Conservation (phyloP, 2,888 invertebrate species). For the Ceriagrion tenellum region DNA sequence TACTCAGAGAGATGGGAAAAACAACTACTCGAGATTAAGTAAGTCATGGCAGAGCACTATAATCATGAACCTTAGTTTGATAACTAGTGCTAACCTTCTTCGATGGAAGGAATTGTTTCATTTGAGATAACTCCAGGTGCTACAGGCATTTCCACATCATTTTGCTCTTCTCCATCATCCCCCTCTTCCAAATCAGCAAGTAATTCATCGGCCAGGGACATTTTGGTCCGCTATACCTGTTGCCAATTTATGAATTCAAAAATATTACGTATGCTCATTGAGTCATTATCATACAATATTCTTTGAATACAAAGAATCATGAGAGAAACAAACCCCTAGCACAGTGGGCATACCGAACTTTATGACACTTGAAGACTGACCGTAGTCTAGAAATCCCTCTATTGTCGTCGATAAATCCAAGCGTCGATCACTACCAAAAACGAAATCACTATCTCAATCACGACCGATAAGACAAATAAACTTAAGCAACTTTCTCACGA, state of each 20-base stretch:
- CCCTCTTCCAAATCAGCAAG: constrained; percentile 97
- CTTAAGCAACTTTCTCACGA: too few relatives aligned
- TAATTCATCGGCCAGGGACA: constrained; percentile 99
- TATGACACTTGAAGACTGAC: too few relatives aligned
- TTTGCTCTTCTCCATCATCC: constrained; percentile 81
- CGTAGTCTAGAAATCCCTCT: too few relatives aligned
- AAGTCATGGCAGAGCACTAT: neutral
- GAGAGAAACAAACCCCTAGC: too few relatives aligned
- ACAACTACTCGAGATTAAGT: neutral
- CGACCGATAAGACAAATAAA: too few relatives aligned
- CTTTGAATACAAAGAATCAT: neutral
- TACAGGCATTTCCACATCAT: constrained; percentile 77
- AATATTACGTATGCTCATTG: neutral
- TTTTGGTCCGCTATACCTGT: constrained; percentile 77
- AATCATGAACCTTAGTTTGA: neutral
- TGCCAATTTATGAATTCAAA: neutral
- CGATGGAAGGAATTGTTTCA: constrained; percentile 74
- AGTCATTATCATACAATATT: neutral
- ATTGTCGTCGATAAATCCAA: too few relatives aligned
- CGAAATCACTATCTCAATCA: too few relatives aligned
- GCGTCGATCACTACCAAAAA: too few relatives aligned
- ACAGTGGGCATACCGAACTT: too few relatives aligned
- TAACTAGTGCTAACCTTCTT: constrained; percentile 75
- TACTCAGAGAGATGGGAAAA: constrained; percentile 4
- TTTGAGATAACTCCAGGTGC: constrained; percentile 75